Percentiles rank a stretch among this genome's conserved stretches.
Evolutionary conservation across 1,140 invertebrate genomes (phyloP).

Genomic region (Forficula auricularia): DNA sequence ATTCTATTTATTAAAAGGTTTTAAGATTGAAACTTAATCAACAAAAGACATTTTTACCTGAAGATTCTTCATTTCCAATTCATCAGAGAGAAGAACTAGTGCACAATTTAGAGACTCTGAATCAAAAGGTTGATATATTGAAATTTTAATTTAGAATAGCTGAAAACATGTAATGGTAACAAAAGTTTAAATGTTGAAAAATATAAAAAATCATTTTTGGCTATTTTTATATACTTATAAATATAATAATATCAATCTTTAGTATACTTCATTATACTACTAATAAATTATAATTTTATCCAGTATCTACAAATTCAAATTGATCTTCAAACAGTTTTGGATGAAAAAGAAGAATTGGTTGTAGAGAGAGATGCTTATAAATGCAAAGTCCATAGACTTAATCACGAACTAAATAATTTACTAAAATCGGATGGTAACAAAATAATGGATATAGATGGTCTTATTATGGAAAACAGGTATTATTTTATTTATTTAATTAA

Average conservation of each 20-base stretch:
- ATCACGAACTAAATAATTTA: constrained; percentile 60
- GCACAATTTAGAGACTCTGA: constrained; percentile 44
- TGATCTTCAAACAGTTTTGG: constrained; percentile 57
- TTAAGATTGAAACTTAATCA: constrained; percentile 1
- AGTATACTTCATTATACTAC: too few relatives aligned
- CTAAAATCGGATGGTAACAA: constrained; percentile 33
- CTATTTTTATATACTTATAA: too few relatives aligned
- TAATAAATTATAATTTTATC: too few relatives aligned
- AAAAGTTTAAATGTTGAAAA: too few relatives aligned
- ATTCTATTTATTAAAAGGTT: constrained; percentile 2
- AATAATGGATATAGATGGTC: constrained; percentile 60
- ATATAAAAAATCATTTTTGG: too few relatives aligned
- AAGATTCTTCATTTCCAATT: constrained; percentile 25
- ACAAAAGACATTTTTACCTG: constrained; percentile 4
- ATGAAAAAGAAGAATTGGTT: constrained; percentile 72
- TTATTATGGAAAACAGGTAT: constrained; percentile 61
- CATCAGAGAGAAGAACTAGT: constrained; percentile 48
- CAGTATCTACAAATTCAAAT: constrained; percentile 44
- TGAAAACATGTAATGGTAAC: too few relatives aligned
- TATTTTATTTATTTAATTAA: constrained; percentile 1
- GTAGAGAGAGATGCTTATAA: constrained; percentile 69
- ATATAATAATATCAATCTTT: too few relatives aligned
- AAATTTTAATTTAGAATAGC: too few relatives aligned
- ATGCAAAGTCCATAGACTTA: constrained; percentile 65
- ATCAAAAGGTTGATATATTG: constrained; percentile 37